Evolutionary conservation across 2,797 vertebrate species (phyloP).

Genomic region (Myripristis jacobus): DNA sequence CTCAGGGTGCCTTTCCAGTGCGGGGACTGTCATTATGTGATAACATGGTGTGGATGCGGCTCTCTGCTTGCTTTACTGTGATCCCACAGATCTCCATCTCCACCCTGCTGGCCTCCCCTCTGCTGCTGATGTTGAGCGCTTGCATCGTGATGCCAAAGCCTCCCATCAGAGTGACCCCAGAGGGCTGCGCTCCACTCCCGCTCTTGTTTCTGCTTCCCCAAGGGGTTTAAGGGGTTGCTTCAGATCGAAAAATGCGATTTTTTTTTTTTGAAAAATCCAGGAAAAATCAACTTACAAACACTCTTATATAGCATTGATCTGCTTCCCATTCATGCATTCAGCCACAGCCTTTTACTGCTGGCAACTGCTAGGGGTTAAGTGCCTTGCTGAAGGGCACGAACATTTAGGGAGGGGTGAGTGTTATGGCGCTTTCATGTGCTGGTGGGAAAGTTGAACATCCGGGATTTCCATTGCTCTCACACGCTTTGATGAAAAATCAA

Average conservation of each 20-base stretch:
- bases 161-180: conserved; percentile 29
- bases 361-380: not conserved
- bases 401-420: no score
- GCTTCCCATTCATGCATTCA: conserved; percentile 5
- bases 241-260: no score
- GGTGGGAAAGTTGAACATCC: no score
- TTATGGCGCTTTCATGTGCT: no score
- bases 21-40: conserved; percentile 68
- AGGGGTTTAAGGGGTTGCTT: no score
- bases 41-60: conserved; percentile 35
- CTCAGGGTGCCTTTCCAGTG: conserved; percentile 31
- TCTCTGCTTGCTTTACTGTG: conserved; percentile 21
- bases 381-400: conserved; percentile 26
- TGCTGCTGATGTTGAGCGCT: conserved; percentile 41
- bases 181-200: not conserved
- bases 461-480: no score
- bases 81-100: conserved; percentile 46
- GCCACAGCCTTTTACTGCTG: conserved; percentile 8
- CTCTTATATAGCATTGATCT: no score
- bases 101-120: conserved; percentile 56
- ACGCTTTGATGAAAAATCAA: no score
- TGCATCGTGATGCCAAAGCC: conserved; percentile 48
- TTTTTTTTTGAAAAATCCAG: conserved; percentile 4
- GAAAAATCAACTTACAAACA: conserved; percentile 2
- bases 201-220: no score